phyloP scores from a whole-genome alignment of 2,797 vertebrate genomes.

The Setipinna tenuifilis region DNA sequence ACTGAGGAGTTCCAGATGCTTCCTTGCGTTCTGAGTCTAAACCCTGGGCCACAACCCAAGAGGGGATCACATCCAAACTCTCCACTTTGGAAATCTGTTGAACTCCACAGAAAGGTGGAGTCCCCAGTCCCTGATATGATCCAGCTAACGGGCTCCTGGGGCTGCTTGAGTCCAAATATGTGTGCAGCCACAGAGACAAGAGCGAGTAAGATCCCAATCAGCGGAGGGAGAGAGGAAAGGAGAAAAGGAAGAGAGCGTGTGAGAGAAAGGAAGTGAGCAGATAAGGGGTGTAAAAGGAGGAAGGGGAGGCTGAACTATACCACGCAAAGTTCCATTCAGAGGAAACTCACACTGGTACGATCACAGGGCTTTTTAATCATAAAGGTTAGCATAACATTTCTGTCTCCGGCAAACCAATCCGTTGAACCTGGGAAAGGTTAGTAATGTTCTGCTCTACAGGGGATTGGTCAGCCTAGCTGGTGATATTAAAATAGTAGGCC shows the following conservation, averaged over 20 bases:
- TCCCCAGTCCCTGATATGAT: background rate
- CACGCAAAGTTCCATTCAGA: constrained; percentile 52
- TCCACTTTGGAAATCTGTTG: constrained; percentile 36
- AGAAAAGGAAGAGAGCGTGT: constrained; percentile 23
- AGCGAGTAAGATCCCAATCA: constrained; percentile 55
- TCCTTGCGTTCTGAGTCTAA: constrained; percentile 33
- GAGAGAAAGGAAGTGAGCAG: constrained; percentile 29
- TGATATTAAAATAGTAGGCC: background rate
- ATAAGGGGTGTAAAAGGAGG: constrained; percentile 32
- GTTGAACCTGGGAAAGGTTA: constrained; percentile 29
- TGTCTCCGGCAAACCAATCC: constrained; percentile 12
- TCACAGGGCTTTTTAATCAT: constrained; percentile 45
- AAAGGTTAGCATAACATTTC: constrained; percentile 48
- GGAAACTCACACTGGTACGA: constrained; percentile 37
- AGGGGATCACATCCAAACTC: constrained; percentile 22
- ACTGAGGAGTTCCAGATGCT: constrained; percentile 46
- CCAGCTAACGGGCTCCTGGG: background rate
- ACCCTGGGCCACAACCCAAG: constrained; percentile 27
- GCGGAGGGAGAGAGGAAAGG: constrained; percentile 53
- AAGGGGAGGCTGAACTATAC: constrained; percentile 28
- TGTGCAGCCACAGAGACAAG: background rate
- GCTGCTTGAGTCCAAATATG: background rate
- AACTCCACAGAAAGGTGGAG: constrained; percentile 6
- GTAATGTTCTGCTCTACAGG: background rate
- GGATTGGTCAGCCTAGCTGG: background rate